Conservation (phyloP, 2,797 vertebrate species). For the Gymnothorax reevesii region DNA sequence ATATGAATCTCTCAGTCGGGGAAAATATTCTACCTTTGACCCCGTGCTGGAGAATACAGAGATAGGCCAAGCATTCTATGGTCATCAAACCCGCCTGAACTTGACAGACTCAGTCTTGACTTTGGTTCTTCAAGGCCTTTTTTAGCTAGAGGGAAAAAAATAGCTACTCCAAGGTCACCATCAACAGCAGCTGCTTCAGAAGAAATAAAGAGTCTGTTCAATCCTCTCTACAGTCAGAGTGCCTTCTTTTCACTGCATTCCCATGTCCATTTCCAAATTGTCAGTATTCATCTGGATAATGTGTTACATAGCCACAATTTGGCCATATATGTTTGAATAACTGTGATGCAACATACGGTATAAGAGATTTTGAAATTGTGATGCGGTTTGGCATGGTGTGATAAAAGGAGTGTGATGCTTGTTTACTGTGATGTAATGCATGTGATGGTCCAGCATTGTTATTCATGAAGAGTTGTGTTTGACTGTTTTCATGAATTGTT, state of each 20-base stretch:
- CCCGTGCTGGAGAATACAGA: slow-evolving; percentile 6
- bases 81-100: neutral
- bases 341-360: neutral
- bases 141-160: neutral
- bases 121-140: neutral
- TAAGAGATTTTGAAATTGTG: neutral
- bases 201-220: neutral
- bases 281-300: too few relatives aligned
- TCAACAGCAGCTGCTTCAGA: neutral
- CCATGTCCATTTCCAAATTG: too few relatives aligned
- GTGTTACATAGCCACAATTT: too few relatives aligned
- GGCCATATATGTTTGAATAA: neutral
- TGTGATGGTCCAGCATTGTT: neutral
- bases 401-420: too few relatives aligned
- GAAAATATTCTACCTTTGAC: slow-evolving; percentile 21
- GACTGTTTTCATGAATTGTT: neutral
- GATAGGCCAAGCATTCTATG: neutral
- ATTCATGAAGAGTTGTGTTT: too few relatives aligned
- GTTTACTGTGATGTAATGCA: neutral
- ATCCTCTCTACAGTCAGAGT: too few relatives aligned
- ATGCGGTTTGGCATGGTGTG: neutral
- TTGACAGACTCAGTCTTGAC: neutral
- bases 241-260: too few relatives aligned
- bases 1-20: neutral
- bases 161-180: neutral